phyloP scores from a whole-genome alignment of 2,113 vertebrate species.

The Tringa solitaria region DNA sequence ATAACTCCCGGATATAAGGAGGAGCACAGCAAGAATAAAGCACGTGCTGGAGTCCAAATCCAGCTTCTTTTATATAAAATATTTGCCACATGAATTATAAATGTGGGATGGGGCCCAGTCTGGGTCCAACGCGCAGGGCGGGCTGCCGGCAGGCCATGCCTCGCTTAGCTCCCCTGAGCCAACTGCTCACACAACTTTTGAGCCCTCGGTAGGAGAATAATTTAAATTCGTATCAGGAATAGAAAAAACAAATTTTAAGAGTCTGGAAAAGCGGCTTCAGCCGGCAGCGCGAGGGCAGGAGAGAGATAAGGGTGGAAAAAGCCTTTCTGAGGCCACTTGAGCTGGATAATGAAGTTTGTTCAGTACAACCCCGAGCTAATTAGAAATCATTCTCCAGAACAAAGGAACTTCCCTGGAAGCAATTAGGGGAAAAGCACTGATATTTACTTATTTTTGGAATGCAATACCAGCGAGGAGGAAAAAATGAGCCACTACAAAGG shows the following conservation, averaged over 20 bases:
- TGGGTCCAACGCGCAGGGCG: not conserved
- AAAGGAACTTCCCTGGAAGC: not conserved
- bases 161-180: not conserved
- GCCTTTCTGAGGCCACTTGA: not conserved
- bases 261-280: not conserved
- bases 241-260: not conserved
- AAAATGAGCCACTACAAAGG: not conserved
- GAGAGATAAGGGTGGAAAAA: not conserved
- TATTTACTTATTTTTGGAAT: not conserved
- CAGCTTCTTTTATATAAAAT: not conserved
- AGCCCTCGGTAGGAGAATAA: not conserved
- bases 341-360: not conserved
- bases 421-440: not conserved
- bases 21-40: not conserved
- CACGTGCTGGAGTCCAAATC: not conserved
- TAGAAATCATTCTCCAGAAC: slow-evolving; percentile 10
- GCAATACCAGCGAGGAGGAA: not conserved
- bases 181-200: not conserved
- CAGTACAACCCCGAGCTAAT: not conserved
- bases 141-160: accelerated
- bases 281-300: not conserved
- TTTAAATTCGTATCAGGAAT: not conserved
- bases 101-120: not conserved
- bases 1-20: not conserved
- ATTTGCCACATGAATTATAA: not conserved